Percentiles rank a stretch among this genome's conserved stretches.
phyloP scores from a whole-genome alignment of 2,113 vertebrate genomes.

The Suncus etruscus region DNA sequence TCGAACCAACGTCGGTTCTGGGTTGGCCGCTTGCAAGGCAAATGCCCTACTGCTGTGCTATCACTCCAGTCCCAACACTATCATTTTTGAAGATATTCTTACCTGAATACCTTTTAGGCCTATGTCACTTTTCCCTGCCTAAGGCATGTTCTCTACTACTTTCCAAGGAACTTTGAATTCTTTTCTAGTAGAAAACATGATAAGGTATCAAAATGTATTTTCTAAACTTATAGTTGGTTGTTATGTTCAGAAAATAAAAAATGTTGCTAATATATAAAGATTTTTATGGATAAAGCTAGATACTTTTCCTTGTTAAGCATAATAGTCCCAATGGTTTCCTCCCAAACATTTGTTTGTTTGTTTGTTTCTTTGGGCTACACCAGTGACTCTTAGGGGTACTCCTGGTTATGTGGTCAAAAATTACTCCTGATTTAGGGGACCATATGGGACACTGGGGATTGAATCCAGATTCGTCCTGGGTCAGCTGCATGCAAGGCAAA shows the following conservation, averaged over 20 bases:
- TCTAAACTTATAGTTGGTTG: neutral
- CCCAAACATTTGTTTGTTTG: neutral
- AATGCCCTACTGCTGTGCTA: too few relatives aligned
- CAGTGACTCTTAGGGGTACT: too few relatives aligned
- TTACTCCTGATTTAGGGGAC: too few relatives aligned
- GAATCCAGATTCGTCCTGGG: too few relatives aligned
- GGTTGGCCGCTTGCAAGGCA: too few relatives aligned
- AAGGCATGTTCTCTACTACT: neutral
- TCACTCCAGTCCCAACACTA: too few relatives aligned
- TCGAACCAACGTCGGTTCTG: too few relatives aligned
- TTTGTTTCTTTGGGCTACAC: too few relatives aligned
- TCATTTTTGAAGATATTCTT: neutral
- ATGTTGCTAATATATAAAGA: neutral
- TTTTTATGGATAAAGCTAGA: neutral
- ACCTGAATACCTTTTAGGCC: constrained; percentile 9
- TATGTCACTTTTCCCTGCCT: neutral
- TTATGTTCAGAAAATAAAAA: neutral
- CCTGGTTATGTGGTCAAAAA: too few relatives aligned
- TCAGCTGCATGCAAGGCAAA: too few relatives aligned
- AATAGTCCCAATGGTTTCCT: constrained; percentile 34
- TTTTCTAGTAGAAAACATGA: constrained; percentile 24
- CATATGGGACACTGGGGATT: too few relatives aligned
- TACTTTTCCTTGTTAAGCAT: neutral
- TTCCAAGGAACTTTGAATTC: constrained; percentile 52
- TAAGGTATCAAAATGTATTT: constrained; percentile 24